Evolutionary conservation across 2,888 invertebrate genomes (phyloP).

Genomic region (Philaethria dido): DNA sequence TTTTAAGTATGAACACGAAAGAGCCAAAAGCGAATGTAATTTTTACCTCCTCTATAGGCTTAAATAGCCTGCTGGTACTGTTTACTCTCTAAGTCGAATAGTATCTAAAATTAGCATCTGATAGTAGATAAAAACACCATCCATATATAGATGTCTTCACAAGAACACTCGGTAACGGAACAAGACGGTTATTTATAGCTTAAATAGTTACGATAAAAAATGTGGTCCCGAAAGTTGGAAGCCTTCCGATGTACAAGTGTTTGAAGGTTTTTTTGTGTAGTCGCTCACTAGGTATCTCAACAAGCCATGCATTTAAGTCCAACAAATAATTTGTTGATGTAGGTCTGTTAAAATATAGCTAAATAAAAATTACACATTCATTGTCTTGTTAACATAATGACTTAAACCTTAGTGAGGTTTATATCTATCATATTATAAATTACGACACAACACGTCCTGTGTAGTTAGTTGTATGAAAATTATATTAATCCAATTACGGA

Average conservation of each 20-base stretch:
- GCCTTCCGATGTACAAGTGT: constrained; percentile 63
- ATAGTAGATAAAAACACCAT: constrained; percentile 6
- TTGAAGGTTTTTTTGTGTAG: constrained; percentile 43
- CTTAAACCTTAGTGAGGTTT: neutral
- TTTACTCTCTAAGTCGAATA: constrained; percentile 4
- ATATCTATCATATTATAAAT: neutral
- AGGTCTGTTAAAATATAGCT: constrained; percentile 58
- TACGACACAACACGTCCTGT: neutral
- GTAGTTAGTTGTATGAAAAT: constrained; percentile 18
- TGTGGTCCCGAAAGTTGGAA: constrained; percentile 68
- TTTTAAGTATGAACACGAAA: constrained; percentile 8
- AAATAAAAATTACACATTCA: neutral
- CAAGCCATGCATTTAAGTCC: constrained; percentile 50
- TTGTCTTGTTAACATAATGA: neutral
- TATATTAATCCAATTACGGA: constrained; percentile 22
- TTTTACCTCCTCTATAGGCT: constrained; percentile 19
- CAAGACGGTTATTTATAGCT: constrained; percentile 68
- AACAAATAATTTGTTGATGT: constrained; percentile 64
- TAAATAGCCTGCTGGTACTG: neutral
- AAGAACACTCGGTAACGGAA: constrained; percentile 60
- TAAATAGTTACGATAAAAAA: constrained; percentile 68
- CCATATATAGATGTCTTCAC: constrained; percentile 46
- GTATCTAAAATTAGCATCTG: constrained; percentile 24
- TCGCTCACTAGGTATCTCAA: constrained; percentile 48
- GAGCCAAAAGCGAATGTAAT: constrained; percentile 50